Percentiles rank a stretch among this genome's conserved stretches.
Evolutionary conservation across 2,797 vertebrate species (phyloP).

Genomic region (Notolepis coatsorum): DNA sequence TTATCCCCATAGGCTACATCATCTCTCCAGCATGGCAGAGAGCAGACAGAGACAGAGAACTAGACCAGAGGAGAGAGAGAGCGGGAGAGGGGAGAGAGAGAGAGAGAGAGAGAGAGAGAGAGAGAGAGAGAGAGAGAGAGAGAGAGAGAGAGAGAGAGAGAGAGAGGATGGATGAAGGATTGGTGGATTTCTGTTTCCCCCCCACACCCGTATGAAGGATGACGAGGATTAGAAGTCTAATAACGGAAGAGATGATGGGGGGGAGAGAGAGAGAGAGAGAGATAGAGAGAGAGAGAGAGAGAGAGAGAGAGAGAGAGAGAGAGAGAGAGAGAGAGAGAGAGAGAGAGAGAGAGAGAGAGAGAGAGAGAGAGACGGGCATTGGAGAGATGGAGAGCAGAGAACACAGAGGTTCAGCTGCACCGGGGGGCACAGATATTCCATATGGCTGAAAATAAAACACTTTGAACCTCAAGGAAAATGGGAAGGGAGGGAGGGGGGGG

Average conservation of each 20-base stretch:
- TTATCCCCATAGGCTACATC: no score
- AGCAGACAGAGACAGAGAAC: no score
- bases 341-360: background rate
- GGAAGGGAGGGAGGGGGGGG: constrained; percentile 4
- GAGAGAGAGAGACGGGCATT: background rate
- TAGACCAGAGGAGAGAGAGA: no score
- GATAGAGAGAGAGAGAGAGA: no score
- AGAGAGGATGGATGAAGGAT: background rate
- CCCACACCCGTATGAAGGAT: background rate
- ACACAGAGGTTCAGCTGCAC: no score
- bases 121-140: background rate
- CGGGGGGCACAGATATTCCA: constrained; percentile 5
- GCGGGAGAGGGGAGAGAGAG: no score
- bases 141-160: background rate
- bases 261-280: background rate
- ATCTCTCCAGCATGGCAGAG: no score
- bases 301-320: no score
- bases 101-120: no score
- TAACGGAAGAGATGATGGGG: background rate
- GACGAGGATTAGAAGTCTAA: background rate
- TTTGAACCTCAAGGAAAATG: constrained; percentile 1
- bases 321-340: no score
- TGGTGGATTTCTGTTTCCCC: background rate
- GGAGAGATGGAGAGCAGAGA: background rate
- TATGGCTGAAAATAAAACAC: constrained; percentile 7